Evolutionary conservation across 2,113 vertebrate genomes (phyloP), one percentile per base, ranked within the genome.

Genomic region (Sterrhoptilus dennistouni): DNA sequence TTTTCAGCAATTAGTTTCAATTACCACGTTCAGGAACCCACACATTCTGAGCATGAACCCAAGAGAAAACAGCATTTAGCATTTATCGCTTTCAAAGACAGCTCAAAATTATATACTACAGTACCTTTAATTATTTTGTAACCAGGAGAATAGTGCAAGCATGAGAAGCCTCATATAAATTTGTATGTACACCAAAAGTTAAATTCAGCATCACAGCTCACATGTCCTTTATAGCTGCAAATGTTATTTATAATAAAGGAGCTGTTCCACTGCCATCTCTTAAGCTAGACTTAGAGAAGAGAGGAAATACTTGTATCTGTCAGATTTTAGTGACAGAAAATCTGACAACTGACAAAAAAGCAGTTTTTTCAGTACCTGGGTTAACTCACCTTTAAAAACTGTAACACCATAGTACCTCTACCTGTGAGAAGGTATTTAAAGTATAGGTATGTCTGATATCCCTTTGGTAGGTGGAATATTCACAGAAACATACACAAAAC

Each of bases 191-290:
- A 96, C 19, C 25, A 53, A 29, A 78, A 89, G 28, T 54, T 36
- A 80, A 87, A 91, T 69, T 72, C 3, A 0, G 24, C 71, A 57
- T 42, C 0, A 3, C 20, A 79, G 53, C 28, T 96, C 63, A 56
- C 0, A 2, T 35, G 8, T 56, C 15, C 25, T 68, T 60, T 52
- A 28, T 36, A 76, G 20, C 1, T 70, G 31, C 1, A 2, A 1
- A 0, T 65, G 16, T 85, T 59, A 16, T 79, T 93, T 75, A 29
- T 56, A 79, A 85, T 42, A 61, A 63, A 78, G 12, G 14, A 83
- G 85, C 49, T 84, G 78, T 35, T 83, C n/a, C 47, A 12, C 42
- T 68, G 25, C 21, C 33, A 45, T 65, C 38, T 80, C n/a, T 68
- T 25, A 71, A 70, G 33, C 53, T 33, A 57, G 36, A 71, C 18